Conservation (phyloP, 2,888 invertebrate species). For the Pristionchus fissidentatus region DNA sequence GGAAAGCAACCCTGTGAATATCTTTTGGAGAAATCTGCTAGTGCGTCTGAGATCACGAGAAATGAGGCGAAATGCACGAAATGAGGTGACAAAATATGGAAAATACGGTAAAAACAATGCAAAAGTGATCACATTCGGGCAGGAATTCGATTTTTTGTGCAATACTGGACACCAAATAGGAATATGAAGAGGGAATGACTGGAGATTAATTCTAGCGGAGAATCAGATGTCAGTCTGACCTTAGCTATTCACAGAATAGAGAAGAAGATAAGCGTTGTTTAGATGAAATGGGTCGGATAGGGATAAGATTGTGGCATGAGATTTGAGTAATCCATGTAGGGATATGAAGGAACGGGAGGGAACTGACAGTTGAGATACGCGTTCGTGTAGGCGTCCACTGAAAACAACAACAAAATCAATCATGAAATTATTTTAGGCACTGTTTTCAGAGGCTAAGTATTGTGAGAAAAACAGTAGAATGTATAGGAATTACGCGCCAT, state of each 20-base stretch:
- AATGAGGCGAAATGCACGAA: background rate
- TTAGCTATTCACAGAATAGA: no score
- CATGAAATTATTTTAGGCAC: no score
- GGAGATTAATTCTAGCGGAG: background rate
- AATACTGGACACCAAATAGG: no score
- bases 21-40: background rate
- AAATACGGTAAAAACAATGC: background rate
- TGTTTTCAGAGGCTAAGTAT: no score
- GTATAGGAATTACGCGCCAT: no score
- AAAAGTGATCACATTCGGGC: constrained; percentile 24
- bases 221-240: no score
- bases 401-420: no score
- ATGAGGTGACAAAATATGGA: background rate
- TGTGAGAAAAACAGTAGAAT: no score
- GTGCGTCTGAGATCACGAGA: background rate
- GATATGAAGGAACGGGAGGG: background rate
- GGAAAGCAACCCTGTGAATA: constrained; percentile 16
- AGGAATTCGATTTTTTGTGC: background rate
- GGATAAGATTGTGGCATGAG: background rate
- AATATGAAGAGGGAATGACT: background rate
- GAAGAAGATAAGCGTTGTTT: background rate
- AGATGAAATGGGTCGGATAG: background rate
- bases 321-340: background rate
- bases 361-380: constrained; percentile 3
- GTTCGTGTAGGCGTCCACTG: background rate